Base-by-base conservation (phyloP, 1,140 invertebrate genomes). In the Eubasilissa regina region DNA sequence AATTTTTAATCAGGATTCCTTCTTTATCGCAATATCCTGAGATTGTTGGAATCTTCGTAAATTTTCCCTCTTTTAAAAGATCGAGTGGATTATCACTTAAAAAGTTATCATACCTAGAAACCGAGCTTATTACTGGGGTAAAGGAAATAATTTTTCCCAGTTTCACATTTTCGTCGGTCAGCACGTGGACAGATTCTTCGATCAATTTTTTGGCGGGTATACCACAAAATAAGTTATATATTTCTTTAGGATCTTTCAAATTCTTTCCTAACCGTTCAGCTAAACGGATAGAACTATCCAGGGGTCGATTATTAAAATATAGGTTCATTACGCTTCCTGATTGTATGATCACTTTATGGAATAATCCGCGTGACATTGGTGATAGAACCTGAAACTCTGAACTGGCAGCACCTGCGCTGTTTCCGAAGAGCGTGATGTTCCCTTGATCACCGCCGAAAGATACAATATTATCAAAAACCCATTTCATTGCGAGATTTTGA, bases 381-480 rank as follows among this genome's bases (percentile, higher is more conserved):
- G 89, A 89, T 7, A 92, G 51, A 19, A 89, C 83, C 51, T 90
- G 87, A 77, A 89, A 88, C 84, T 92, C 90, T 6, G 90, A 88
- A 51, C 89, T 91, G 47, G 89, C 88, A 4, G 90, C 90, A 12
- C 92, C 92, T 70, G 91, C 91, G 85, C 90, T 91, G 9, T 90
- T 83, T 15, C 90, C 91, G 83, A 90, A 90, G 72, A 91, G 87
- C 21, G 91, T 92, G 0, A 92, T 88, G 84, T 90, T 91, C 11
- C 89, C 84, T 7, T 90, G 89, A 85, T 92, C 90, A 12, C 91
- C 91, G 70, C 91, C 91, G 84, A 94, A 94, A 43, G 86, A 84
- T 19, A 80, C 68, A 47, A 93, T 91, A 82, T 94, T 92, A 17
- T 90, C 80, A 83, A 92, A 87, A 8, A 94, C 87, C 92, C 93